These are phyloP conservation scores for Vanessa tameamea DNA, from an alignment of 1,140 invertebrate species.

Conservation along the genomic window DNA sequence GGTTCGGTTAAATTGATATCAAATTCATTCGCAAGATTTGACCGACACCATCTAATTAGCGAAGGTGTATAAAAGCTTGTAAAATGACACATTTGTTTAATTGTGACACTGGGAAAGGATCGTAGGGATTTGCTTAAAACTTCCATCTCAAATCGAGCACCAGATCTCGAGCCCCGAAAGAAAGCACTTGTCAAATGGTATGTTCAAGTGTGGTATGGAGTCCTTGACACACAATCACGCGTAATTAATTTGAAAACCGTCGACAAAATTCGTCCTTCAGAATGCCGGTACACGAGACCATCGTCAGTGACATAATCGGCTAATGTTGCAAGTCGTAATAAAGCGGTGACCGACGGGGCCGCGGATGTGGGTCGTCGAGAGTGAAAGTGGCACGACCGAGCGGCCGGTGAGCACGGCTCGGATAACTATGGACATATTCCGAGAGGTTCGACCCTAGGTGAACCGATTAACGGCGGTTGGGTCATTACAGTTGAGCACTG, in stretches of 20 bases:
- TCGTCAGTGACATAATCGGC: slow-evolving; percentile 53
- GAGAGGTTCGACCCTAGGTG: too few species aligned
- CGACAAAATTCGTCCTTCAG: slow-evolving; percentile 59
- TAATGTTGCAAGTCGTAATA: slow-evolving; percentile 50
- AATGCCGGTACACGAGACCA: slow-evolving; percentile 44
- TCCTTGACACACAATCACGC: background rate
- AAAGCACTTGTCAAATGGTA: too few species aligned
- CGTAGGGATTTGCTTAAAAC: too few species aligned
- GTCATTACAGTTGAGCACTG: background rate
- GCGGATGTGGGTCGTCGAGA: slow-evolving; percentile 55
- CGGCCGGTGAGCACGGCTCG: background rate
- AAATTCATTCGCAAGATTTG: too few species aligned
- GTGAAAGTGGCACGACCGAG: slow-evolving; percentile 63
- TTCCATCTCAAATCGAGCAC: too few species aligned
- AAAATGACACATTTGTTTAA: too few species aligned
- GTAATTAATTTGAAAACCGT: background rate
- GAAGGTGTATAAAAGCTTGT: too few species aligned
- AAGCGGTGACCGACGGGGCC: slow-evolving; percentile 37
- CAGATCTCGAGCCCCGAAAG: too few species aligned
- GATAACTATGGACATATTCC: background rate
- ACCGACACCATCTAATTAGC: too few species aligned
- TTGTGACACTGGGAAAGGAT: too few species aligned
- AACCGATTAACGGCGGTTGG: too few species aligned
- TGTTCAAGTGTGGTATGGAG: background rate
- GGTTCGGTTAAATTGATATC: too few species aligned